Base-by-base conservation (phyloP, 2,888 invertebrate species). In the Eilema depressum region DNA sequence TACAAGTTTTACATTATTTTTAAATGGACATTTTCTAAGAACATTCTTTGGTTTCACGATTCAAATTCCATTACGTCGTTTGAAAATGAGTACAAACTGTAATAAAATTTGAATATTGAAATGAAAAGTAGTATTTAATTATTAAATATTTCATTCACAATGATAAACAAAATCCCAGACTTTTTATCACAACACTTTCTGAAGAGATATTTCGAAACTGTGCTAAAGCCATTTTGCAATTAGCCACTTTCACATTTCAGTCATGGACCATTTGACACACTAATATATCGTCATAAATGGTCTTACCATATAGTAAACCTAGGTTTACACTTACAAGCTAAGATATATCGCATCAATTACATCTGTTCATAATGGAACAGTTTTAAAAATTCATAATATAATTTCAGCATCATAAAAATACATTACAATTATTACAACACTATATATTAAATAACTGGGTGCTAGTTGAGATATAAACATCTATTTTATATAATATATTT, bases 401-500 rank as follows among this genome's bases (percentile, higher is more conserved):
- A 20, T 4, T 47, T 7, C 3, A 37, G 11, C 1, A 12, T 37
- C 37, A 37, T 37, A 41, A 41, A 37, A 37, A 12, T 37, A 14
- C 53, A 53, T 20, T n/a, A 53, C 8, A 53, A n/a, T 53, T 47
- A 47, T 47, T n/a, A 53, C 26, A 59, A 26, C 53, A n/a, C 17
- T 41, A 41, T 41, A 41, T n/a, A 53, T 53, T 53, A 53, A 7
- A 53, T 53, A 53, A 53, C 53, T 53, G 53, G 53, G 53, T n/a
- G 20, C 20, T 53, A 53, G 53, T 53, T 53, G 53, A 53, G 53
- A 53, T 53, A 53, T n/a, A 53, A 53, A 53, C 53, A 53, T n/a
- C n/a, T 53, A n/a, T 20, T n/a, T 53, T 53, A 53, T 10, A 53
- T 10, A n/a, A 53, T 53, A 20, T n/a, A 53, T 53, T n/a, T n/a